A percentile compares a stretch with the other conserved stretches of the same genome.
Conservation (phyloP, 2,797 vertebrate species). For the Crax fasciolata region DNA sequence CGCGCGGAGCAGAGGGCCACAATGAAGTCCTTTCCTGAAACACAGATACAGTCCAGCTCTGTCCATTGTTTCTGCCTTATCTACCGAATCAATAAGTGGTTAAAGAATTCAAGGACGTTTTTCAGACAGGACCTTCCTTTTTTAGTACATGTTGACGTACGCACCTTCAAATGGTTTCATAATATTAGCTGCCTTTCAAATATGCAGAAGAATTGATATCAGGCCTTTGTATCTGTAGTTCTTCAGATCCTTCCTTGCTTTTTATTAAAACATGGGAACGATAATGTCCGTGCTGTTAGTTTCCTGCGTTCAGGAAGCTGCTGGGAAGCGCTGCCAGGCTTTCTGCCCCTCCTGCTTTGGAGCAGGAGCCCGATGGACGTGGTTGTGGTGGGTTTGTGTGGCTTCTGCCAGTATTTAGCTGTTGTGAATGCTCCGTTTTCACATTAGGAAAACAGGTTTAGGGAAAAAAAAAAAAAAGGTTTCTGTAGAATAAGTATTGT, state of each 20-base stretch:
- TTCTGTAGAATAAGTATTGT: not conserved
- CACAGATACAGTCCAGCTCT: conserved; percentile 2
- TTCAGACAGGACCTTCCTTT: conserved; percentile 69
- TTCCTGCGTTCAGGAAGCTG: conserved; percentile 1
- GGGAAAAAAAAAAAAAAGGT: not conserved
- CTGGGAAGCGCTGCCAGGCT: not conserved
- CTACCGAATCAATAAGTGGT: conserved; percentile 37
- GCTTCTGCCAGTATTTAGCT: not conserved
- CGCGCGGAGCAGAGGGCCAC: not conserved
- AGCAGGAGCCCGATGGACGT: not conserved
- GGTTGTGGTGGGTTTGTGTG: not conserved
- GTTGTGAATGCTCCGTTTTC: not conserved
- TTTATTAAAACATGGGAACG: conserved; percentile 47
- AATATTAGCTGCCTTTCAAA: conserved; percentile 5
- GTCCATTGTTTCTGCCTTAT: conserved; percentile 69
- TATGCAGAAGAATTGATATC: conserved; percentile 14
- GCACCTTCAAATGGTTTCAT: conserved; percentile 35
- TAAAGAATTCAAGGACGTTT: conserved; percentile 72
- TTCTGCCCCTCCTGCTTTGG: conserved; percentile 32
- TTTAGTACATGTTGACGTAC: conserved; percentile 43
- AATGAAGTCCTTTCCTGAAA: conserved; percentile 36
- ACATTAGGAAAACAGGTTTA: not conserved
- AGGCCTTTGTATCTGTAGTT: not conserved
- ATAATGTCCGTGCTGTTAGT: conserved; percentile 38
- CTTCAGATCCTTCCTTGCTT: conserved; percentile 46